These are phyloP conservation scores for Indri indri DNA, from an alignment of 2,113 vertebrate species.

Conservation along the genomic window DNA sequence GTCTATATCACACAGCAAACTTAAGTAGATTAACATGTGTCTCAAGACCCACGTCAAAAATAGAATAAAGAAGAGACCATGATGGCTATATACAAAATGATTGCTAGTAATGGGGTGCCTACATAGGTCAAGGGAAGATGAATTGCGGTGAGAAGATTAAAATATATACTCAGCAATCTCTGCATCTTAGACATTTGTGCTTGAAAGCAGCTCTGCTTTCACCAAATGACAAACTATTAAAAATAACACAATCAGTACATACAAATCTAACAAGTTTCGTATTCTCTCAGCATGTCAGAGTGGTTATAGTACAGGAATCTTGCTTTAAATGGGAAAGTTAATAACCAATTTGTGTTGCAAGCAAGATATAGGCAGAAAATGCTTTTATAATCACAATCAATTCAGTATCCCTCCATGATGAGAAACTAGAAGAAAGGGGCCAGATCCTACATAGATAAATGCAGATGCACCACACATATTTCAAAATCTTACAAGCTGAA, in stretches of 20 bases:
- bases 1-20: not conserved
- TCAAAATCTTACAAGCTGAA: not conserved
- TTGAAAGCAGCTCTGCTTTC: not conserved
- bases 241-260: not conserved
- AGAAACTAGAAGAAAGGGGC: not conserved
- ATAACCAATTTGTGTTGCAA: not conserved
- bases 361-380: not conserved
- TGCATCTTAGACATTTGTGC: not conserved
- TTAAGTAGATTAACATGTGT: not conserved
- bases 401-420: not conserved
- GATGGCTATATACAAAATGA: not conserved
- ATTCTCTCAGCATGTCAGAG: not conserved
- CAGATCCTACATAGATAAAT: not conserved
- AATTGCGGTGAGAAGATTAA: not conserved
- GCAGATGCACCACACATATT: not conserved
- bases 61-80: not conserved
- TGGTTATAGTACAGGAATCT: not conserved
- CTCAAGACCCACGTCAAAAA: not conserved
- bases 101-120: not conserved
- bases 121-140: not conserved
- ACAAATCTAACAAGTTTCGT: not conserved
- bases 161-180: not conserved
- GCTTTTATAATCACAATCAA: not conserved
- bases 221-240: not conserved
- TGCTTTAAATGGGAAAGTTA: not conserved